Conservation (phyloP, 2,888 invertebrate genomes). For the Gortyna flavago region DNA sequence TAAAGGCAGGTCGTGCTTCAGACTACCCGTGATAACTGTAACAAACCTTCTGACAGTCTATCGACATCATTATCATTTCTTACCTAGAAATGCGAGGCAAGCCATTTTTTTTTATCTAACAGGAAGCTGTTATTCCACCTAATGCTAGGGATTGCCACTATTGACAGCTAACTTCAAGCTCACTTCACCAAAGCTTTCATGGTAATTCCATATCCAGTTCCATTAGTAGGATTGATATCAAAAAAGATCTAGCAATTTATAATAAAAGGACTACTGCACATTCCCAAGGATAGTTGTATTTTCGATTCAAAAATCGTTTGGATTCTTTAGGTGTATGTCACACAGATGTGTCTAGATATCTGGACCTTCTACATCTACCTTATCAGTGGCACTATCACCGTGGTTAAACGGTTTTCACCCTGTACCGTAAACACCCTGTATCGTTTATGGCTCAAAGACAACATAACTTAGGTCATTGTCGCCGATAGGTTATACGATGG, state of each 20-base stretch:
- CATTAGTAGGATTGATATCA: neutral
- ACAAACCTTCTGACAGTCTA: neutral
- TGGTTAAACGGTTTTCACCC: slow-evolving; percentile 46
- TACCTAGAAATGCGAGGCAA: neutral
- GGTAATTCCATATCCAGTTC: neutral
- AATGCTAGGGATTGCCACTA: neutral
- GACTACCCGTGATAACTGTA: neutral
- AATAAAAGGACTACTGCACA: neutral
- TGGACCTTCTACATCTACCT: slow-evolving; percentile 15
- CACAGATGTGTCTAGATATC: neutral
- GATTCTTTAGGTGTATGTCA: neutral
- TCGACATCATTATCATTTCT: neutral
- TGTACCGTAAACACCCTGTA: slow-evolving; percentile 33
- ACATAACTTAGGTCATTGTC: slow-evolving; percentile 46
- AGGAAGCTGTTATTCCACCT: neutral
- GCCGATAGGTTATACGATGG: slow-evolving; percentile 12
- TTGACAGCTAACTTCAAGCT: neutral
- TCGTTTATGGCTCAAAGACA: slow-evolving; percentile 46
- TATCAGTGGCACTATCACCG: slow-evolving; percentile 15
- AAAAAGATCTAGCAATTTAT: neutral
- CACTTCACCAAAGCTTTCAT: neutral
- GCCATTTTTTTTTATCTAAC: neutral
- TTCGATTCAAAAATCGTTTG: neutral
- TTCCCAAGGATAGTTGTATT: neutral
- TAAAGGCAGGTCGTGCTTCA: neutral